These are phyloP conservation scores for Neuroterus valhalla DNA, from an alignment of 1,140 invertebrate genomes.

Conservation along the genomic window DNA sequence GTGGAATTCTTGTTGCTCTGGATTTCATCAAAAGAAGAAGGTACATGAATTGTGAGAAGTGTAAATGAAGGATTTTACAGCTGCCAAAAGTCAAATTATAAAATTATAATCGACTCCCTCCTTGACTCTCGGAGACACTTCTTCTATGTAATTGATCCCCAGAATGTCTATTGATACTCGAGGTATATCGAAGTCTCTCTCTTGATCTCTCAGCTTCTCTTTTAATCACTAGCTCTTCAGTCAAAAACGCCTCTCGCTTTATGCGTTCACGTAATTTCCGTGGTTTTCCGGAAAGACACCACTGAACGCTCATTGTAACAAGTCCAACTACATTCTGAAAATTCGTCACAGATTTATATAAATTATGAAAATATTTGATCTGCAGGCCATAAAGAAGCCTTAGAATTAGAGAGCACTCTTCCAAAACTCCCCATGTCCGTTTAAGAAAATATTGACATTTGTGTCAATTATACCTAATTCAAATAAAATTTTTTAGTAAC, in stretches of 20 bases:
- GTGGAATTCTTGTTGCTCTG: no score
- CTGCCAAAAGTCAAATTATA: no score
- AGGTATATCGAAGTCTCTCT: slow-evolving; percentile 40
- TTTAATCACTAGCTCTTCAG: slow-evolving; percentile 89
- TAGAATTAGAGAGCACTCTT: no score
- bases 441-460: background rate
- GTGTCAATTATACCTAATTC: no score
- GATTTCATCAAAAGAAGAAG: no score
- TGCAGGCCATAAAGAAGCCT: no score
- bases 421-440: no score
- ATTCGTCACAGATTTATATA: slow-evolving; percentile 36
- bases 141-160: slow-evolving; percentile 38
- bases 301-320: slow-evolving; percentile 84
- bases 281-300: slow-evolving; percentile 89
- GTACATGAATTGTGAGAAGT: no score
- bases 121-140: background rate
- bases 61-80: no score
- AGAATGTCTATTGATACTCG: slow-evolving; percentile 33
- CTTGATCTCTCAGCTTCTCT: slow-evolving; percentile 77
- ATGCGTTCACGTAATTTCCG: slow-evolving; percentile 84
- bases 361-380: slow-evolving; percentile 25
- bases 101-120: slow-evolving; percentile 2
- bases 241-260: slow-evolving; percentile 88
- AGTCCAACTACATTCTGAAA: slow-evolving; percentile 87
- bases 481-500: no score